Evolutionary conservation across 2,888 invertebrate species (phyloP), one percentile per base, ranked within the genome.

Genomic region (Drosophila mercatorum): DNA sequence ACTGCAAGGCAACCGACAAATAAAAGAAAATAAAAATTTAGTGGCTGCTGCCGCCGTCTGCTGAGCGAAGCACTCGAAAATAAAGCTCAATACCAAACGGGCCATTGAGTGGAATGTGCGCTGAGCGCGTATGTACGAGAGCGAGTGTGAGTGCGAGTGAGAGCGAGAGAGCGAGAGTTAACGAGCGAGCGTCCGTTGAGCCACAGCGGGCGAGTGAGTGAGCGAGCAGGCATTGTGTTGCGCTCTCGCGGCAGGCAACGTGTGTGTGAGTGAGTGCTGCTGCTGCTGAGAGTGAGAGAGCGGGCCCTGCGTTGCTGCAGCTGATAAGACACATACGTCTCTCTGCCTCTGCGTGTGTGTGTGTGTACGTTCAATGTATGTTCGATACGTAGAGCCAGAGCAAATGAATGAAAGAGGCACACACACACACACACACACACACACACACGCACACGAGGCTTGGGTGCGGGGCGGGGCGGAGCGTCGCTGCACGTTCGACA

Each of bases 391-490:
- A 65, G 74, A 65, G 68, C 46, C 81, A 71, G 75, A 67, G 79
- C 81, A 84, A 89, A 89, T 77, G 80, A 89, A 87, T 79, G 81
- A 89, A 87, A 80, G 71, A 80, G 75, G 44, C 68, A 63, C 67
- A 59, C 56, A 56, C 17, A 17, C 67, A 59, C 56, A 56, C 17
- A 17, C 17, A 17, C 17, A 17, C 17, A 17, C 60, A 49, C 34
- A 51, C 36, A 58, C 43, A 43, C 63, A 40, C 26, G 41, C 34
- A 53, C 43, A 41, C 44, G 44, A 47, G 43, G 41, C 41, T 47
- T 59, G 52, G 68, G 41, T 65, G 67, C 62, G 52, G 62, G 52
- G 60, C 52, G 58, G 72, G 67, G 76, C 76, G 73, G 63, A 61
- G 78, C 60, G 59, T 43, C 22, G 47, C 68, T 80, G 81, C 83